Conservation (phyloP, 1,140 invertebrate genomes). For the Philopotamus ludificatus region DNA sequence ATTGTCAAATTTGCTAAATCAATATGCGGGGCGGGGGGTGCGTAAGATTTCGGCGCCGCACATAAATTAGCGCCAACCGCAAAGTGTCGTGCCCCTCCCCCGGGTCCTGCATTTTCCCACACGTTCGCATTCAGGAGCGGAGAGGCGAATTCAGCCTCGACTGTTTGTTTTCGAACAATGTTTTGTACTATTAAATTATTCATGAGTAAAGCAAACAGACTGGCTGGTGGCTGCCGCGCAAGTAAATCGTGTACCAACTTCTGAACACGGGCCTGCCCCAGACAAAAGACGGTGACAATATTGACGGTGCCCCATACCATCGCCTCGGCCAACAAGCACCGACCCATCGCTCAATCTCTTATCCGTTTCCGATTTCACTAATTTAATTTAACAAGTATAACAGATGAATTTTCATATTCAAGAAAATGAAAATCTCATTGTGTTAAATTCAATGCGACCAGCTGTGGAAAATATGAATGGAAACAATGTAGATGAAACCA, state of each 20-base stretch:
- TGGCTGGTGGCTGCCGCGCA: constrained; percentile 9
- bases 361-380: too few species aligned
- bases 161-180: constrained; percentile 42
- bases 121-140: constrained; percentile 26
- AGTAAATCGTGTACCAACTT: constrained; percentile 32
- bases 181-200: constrained; percentile 43
- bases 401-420: not conserved
- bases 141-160: constrained; percentile 35
- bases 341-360: too few species aligned
- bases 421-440: not conserved
- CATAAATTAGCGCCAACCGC: constrained; percentile 12
- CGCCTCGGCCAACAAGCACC: not conserved
- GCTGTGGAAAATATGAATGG: too few species aligned
- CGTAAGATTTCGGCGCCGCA: not conserved
- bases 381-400: not conserved
- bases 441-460: not conserved
- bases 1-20: not conserved
- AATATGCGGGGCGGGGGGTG: not conserved
- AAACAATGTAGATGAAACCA: too few species aligned
- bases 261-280: constrained; percentile 5
- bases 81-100: constrained; percentile 4
- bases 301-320: constrained; percentile 12
- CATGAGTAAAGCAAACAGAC: constrained; percentile 41
- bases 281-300: constrained; percentile 32
- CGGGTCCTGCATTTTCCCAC: constrained; percentile 19